Evolutionary conservation across 2,888 invertebrate genomes (phyloP).

Genomic region (Acrocera orbiculus): DNA sequence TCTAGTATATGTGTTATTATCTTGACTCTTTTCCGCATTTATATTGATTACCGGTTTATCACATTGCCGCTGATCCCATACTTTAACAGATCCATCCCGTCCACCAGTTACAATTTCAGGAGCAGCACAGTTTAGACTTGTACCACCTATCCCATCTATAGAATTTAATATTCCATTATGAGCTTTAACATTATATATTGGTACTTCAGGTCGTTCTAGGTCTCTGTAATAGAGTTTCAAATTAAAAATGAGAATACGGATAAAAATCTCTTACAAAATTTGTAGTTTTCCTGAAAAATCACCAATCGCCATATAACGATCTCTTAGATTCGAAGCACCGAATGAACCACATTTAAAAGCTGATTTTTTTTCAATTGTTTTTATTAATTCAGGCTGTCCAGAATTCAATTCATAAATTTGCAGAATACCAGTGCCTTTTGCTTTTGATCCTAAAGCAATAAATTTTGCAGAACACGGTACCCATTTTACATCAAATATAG

Average conservation of each 20-base stretch:
- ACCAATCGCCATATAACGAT: conserved; percentile 73
- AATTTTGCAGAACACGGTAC: conserved; percentile 89
- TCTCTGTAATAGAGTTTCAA: conserved; percentile 40
- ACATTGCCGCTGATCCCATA: conserved; percentile 90
- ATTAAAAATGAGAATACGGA: background rate
- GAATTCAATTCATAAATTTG: conserved; percentile 64
- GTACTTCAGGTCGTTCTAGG: conserved; percentile 50
- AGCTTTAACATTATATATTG: conserved; percentile 59
- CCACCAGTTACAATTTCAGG: conserved; percentile 92
- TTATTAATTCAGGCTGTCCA: conserved; percentile 51
- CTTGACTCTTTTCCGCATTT: conserved; percentile 14
- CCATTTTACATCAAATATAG: conserved; percentile 88
- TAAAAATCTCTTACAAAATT: conserved; percentile 47
- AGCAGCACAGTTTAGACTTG: conserved; percentile 65
- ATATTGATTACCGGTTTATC: conserved; percentile 78
- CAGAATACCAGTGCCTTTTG: conserved; percentile 70
- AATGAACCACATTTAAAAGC: conserved; percentile 89
- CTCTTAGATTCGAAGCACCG: conserved; percentile 66
- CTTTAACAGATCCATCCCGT: conserved; percentile 83
- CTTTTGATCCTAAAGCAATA: conserved; percentile 68
- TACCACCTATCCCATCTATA: conserved; percentile 82
- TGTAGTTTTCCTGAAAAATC: conserved; percentile 73
- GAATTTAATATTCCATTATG: conserved; percentile 78
- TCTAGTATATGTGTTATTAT: conserved; percentile 37
- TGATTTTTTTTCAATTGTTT: conserved; percentile 60